A percentile compares a stretch with the other conserved stretches of the same genome.
Conservation (phyloP, 2,797 vertebrate genomes). For the Champsocephalus gunnari region DNA sequence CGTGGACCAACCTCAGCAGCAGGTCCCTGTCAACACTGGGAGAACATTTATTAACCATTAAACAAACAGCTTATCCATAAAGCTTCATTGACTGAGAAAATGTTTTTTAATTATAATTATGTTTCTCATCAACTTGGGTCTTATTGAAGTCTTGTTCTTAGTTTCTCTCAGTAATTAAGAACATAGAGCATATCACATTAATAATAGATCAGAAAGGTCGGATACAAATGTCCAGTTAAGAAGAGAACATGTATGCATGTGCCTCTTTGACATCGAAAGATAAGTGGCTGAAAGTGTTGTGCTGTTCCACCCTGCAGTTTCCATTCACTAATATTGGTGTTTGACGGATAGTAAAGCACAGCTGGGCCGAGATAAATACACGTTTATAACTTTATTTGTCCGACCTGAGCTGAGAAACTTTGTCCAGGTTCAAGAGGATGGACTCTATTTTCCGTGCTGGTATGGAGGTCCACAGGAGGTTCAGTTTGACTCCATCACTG, state of each 20-base stretch:
- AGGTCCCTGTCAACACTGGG: slow-evolving; percentile 59
- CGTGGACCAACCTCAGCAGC: slow-evolving; percentile 63
- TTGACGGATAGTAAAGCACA: too few species aligned
- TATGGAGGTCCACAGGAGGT: slow-evolving; percentile 64
- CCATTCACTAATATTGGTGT: too few species aligned
- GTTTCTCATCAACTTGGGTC: not conserved
- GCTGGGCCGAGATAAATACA: too few species aligned
- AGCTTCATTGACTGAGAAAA: too few species aligned
- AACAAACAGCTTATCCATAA: not conserved
- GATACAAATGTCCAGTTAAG: too few species aligned
- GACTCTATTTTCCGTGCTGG: slow-evolving; percentile 13
- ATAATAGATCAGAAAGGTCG: not conserved
- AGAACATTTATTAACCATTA: not conserved
- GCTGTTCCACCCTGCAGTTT: too few species aligned
- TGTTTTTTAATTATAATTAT: not conserved
- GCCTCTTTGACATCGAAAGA: not conserved
- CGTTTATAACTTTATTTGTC: not conserved
- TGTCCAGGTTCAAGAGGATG: slow-evolving; percentile 30
- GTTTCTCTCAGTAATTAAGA: not conserved
- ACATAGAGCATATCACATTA: not conserved
- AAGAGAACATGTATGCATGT: too few species aligned
- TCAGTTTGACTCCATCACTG: slow-evolving; percentile 60
- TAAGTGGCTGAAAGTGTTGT: too few species aligned
- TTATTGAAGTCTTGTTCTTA: too few species aligned
- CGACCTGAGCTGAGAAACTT: slow-evolving; percentile 54